Conservation (phyloP, 2,888 invertebrate species). For the Pristionchus japonicus region DNA sequence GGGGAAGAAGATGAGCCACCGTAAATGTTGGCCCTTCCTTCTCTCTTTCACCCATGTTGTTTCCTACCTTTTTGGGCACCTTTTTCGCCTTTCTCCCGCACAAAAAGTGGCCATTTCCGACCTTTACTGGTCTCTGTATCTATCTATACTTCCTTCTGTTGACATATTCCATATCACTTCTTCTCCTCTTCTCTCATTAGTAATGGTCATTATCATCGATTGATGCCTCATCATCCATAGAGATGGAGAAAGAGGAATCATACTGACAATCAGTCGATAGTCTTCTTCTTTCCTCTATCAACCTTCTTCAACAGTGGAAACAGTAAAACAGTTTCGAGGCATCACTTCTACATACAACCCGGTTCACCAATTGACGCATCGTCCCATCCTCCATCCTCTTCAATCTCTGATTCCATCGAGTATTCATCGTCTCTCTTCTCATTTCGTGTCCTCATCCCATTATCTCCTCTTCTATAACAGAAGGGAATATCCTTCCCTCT, state of each 20-base stretch:
- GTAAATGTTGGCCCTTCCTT: constrained; percentile 23
- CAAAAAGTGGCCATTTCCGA: neutral
- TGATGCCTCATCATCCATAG: neutral
- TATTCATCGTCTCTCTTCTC: neutral
- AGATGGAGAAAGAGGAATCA: neutral
- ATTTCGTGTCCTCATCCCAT: neutral
- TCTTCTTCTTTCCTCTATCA: neutral
- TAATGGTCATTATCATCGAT: neutral
- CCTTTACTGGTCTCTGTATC: neutral
- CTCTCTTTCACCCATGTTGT: neutral
- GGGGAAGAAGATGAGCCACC: neutral
- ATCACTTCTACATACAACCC: too few relatives aligned
- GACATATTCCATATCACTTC: neutral
- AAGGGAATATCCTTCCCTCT: neutral
- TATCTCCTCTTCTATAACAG: constrained; percentile 27
- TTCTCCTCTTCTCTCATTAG: neutral
- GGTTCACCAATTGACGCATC: neutral
- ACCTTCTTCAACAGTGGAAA: neutral
- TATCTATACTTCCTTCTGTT: neutral
- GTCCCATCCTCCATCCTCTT: neutral
- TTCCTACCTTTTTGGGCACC: constrained; percentile 13
- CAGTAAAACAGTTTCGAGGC: too few relatives aligned
- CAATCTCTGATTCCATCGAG: neutral
- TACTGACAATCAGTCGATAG: neutral
- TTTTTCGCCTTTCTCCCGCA: neutral